Percentiles rank a stretch among this genome's conserved stretches.
These are phyloP conservation scores for Vanessa tameamea DNA, from an alignment of 1,140 invertebrate species.

Conservation along the genomic window DNA sequence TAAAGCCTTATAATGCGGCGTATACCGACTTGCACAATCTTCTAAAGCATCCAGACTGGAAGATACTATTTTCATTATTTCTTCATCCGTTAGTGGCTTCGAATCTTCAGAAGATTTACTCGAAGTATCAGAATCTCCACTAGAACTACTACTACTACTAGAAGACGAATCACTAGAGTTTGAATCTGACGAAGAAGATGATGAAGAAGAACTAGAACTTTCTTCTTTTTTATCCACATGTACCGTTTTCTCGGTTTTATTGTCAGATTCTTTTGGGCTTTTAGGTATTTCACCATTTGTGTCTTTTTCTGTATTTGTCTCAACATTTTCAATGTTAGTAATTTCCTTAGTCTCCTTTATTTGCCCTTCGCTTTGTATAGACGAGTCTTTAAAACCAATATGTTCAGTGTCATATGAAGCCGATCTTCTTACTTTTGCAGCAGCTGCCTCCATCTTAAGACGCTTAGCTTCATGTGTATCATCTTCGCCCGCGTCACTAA, in stretches of 20 bases:
- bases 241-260: constrained; percentile 28
- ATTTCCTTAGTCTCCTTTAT: constrained; percentile 29
- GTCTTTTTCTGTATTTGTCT: constrained; percentile 23
- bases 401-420: constrained; percentile 73
- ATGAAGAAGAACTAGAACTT: constrained; percentile 62
- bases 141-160: constrained; percentile 68
- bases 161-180: constrained; percentile 74
- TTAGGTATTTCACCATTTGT: constrained; percentile 15
- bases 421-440: constrained; percentile 72
- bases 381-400: constrained; percentile 48
- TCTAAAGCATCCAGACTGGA: constrained; percentile 89
- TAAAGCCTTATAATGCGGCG: constrained; percentile 95
- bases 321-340: constrained; percentile 23
- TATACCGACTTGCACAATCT: constrained; percentile 91
- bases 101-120: constrained; percentile 61
- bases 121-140: constrained; percentile 65
- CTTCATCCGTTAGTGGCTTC: constrained; percentile 64
- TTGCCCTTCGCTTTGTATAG: constrained; percentile 16
- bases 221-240: constrained; percentile 56
- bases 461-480: constrained; percentile 67
- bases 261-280: constrained; percentile 24
- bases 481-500: constrained; percentile 73
- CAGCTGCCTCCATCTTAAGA: constrained; percentile 68
- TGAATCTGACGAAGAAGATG: constrained; percentile 70
- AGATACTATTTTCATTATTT: constrained; percentile 76